phyloP scores from a whole-genome alignment of 1,140 invertebrate species.

The Hermetia illucens region DNA sequence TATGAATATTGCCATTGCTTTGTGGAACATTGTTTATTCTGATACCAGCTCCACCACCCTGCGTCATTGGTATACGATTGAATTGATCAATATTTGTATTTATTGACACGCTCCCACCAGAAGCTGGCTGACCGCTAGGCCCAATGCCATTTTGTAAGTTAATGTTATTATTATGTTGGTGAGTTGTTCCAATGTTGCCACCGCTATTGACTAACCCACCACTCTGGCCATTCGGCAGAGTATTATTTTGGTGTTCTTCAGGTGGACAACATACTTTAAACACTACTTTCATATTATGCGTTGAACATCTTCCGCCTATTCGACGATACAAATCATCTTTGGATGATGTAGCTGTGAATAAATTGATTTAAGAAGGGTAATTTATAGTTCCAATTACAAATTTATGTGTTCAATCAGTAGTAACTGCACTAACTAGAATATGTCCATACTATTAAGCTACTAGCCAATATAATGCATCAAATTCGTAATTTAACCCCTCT shows the following conservation, averaged over 20 bases:
- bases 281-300: slow-evolving; percentile 90
- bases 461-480: no score
- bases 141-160: slow-evolving; percentile 12
- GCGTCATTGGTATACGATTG: slow-evolving; percentile 19
- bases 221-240: slow-evolving; percentile 7
- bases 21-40: slow-evolving; percentile 28
- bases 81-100: slow-evolving; percentile 28
- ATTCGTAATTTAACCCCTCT: no score
- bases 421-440: no score
- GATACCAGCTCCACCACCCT: slow-evolving; percentile 25
- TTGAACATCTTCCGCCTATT: slow-evolving; percentile 78
- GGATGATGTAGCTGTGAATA: slow-evolving; percentile 58
- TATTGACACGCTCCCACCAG: slow-evolving; percentile 15
- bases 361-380: no score
- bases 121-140: slow-evolving; percentile 12
- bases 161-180: slow-evolving; percentile 8
- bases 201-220: slow-evolving; percentile 18
- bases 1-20: slow-evolving; percentile 11
- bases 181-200: slow-evolving; percentile 28
- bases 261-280: slow-evolving; percentile 84
- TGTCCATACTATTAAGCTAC: no score
- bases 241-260: slow-evolving; percentile 34
- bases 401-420: no score
- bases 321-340: slow-evolving; percentile 80
- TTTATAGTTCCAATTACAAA: no score